These are phyloP conservation scores for Plebejus anna DNA, from an alignment of 2,888 invertebrate species.

Conservation along the genomic window DNA sequence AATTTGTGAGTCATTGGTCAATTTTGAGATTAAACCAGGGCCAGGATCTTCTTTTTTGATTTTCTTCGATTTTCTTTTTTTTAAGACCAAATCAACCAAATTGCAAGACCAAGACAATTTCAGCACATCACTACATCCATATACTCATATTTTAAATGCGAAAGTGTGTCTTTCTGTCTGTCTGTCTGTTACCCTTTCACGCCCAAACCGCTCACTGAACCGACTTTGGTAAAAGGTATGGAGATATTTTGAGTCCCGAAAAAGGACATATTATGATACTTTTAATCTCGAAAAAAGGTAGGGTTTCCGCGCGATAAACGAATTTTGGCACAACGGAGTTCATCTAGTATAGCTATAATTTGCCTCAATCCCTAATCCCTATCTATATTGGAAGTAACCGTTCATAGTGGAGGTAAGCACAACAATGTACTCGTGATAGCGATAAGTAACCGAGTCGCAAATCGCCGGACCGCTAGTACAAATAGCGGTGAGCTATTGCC, in stretches of 20 bases:
- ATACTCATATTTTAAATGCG: not conserved
- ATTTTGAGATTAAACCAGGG: too few relatives aligned
- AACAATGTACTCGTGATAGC: constrained; percentile 10
- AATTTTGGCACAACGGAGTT: not conserved
- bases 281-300: not conserved
- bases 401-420: not conserved
- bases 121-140: not conserved
- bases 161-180: not conserved
- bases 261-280: not conserved
- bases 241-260: not conserved
- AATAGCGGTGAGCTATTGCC: constrained; percentile 13
- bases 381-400: not conserved
- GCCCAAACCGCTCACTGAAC: not conserved
- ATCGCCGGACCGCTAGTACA: constrained; percentile 16
- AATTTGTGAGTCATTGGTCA: too few relatives aligned
- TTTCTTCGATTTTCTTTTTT: too few relatives aligned
- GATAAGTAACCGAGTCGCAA: constrained; percentile 12
- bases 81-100: too few relatives aligned
- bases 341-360: not conserved
- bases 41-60: too few relatives aligned
- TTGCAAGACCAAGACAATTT: too few relatives aligned
- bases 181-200: not conserved
- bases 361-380: not conserved
- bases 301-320: not conserved
- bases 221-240: not conserved